Conservation (phyloP, 2,797 vertebrate species). For the Crenichthys baileyi region DNA sequence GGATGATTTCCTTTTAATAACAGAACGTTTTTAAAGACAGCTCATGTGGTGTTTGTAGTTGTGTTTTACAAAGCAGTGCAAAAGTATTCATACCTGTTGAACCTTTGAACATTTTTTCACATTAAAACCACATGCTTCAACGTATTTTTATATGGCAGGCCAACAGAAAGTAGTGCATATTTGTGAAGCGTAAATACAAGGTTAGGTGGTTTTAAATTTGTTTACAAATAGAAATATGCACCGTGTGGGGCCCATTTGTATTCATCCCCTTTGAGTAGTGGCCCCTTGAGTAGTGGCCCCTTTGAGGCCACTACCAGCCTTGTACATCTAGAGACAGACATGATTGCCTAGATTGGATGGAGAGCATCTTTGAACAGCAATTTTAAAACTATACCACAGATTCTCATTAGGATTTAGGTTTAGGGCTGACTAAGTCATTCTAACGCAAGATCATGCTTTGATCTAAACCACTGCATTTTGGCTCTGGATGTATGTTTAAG, state of each 20-base stretch:
- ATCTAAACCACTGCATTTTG: neutral
- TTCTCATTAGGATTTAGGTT: neutral
- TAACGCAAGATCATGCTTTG: neutral
- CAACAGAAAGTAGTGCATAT: neutral
- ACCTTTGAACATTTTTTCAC: neutral
- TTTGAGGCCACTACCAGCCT: neutral
- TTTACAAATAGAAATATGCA: neutral
- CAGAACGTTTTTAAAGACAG: constrained; percentile 48
- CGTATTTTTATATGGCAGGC: neutral
- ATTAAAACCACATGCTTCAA: neutral
- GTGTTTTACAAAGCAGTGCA: constrained; percentile 39
- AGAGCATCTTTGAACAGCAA: neutral
- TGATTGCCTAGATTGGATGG: neutral
- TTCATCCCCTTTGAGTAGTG: too few relatives aligned
- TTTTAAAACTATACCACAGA: neutral
- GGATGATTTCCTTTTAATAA: constrained; percentile 51
- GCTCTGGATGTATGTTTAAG: neutral
- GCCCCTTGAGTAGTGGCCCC: too few relatives aligned
- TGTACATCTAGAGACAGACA: neutral
- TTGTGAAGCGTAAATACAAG: neutral
- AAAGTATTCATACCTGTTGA: neutral
- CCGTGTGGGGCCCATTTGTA: neutral
- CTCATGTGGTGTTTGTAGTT: constrained; percentile 52
- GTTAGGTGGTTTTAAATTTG: neutral
- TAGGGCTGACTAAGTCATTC: neutral